Percentiles rank a stretch among this genome's conserved stretches.
Conservation (phyloP, 1,140 invertebrate species). For the Hirudo medicinalis region DNA sequence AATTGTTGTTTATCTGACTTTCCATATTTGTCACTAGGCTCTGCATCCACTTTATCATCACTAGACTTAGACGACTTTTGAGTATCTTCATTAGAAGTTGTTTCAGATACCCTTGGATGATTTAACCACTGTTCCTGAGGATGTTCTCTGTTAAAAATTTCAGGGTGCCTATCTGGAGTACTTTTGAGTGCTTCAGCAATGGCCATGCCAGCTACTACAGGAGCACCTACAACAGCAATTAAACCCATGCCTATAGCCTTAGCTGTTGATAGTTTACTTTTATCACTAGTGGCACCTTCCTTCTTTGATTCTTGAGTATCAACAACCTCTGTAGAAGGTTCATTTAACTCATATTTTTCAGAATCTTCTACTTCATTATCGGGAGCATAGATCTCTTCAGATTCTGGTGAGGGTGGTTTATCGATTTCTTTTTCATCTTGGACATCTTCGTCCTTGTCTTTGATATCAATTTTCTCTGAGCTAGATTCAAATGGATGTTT, state of each 20-base stretch:
- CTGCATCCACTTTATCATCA: too few species aligned
- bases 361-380: not conserved
- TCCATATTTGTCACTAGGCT: too few species aligned
- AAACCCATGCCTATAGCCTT: slow-evolving; percentile 16
- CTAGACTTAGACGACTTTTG: too few species aligned
- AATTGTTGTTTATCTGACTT: too few species aligned
- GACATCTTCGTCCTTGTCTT: slow-evolving; percentile 1
- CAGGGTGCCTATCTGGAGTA: slow-evolving; percentile 4
- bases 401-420: not conserved
- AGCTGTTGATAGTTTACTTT: slow-evolving; percentile 14
- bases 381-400: not conserved
- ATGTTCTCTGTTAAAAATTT: not conserved
- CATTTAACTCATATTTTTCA: not conserved
- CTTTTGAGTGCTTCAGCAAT: slow-evolving; percentile 13
- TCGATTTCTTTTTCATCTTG: not conserved
- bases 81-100: too few species aligned
- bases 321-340: not conserved
- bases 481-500: too few species aligned
- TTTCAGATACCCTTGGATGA: not conserved
- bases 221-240: slow-evolving; percentile 16
- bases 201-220: slow-evolving; percentile 12
- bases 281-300: not conserved
- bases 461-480: not conserved
- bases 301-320: not conserved
- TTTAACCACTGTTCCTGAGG: not conserved